These are phyloP conservation scores for Synchiropus splendidus DNA, from an alignment of 2,113 vertebrate species.

Conservation along the genomic window DNA sequence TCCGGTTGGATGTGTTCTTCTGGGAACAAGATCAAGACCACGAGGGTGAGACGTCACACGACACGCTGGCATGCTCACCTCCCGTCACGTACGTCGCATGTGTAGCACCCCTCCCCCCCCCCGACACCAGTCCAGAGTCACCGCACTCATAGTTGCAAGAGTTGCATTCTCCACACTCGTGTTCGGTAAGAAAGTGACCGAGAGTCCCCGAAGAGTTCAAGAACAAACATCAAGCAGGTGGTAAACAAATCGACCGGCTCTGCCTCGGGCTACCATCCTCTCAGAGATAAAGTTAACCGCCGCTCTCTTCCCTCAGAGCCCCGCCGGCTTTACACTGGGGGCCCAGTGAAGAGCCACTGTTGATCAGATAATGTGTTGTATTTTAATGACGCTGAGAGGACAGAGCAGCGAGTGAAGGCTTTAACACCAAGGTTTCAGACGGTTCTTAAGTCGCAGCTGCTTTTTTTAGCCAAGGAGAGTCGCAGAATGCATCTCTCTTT, in stretches of 20 bases:
- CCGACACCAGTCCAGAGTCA: too few relatives aligned
- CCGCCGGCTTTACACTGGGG: constrained; percentile 25
- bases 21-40: constrained; percentile 98
- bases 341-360: constrained; percentile 34
- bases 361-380: constrained; percentile 51
- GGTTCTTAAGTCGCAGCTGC: too few relatives aligned
- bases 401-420: constrained; percentile 37
- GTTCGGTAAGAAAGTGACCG: constrained; percentile 5
- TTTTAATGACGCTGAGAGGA: constrained; percentile 34
- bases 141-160: constrained; percentile 6
- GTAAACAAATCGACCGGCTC: constrained; percentile 41
- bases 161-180: constrained; percentile 11
- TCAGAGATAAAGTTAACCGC: constrained; percentile 36
- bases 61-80: too few relatives aligned
- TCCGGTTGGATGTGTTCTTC: constrained; percentile 97
- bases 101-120: too few relatives aligned
- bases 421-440: constrained; percentile 48
- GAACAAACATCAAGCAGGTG: constrained; percentile 25
- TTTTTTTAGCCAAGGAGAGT: neutral
- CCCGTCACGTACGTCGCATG: too few relatives aligned
- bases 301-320: constrained; percentile 18
- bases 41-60: constrained; percentile 76
- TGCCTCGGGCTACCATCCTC: constrained; percentile 37
- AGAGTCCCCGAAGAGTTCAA: constrained; percentile 11
- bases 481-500: constrained; percentile 51